Percentiles rank a stretch among this genome's conserved stretches.
These are phyloP conservation scores for Rhinoptilus africanus DNA, from an alignment of 2,113 vertebrate species.

Conservation along the genomic window DNA sequence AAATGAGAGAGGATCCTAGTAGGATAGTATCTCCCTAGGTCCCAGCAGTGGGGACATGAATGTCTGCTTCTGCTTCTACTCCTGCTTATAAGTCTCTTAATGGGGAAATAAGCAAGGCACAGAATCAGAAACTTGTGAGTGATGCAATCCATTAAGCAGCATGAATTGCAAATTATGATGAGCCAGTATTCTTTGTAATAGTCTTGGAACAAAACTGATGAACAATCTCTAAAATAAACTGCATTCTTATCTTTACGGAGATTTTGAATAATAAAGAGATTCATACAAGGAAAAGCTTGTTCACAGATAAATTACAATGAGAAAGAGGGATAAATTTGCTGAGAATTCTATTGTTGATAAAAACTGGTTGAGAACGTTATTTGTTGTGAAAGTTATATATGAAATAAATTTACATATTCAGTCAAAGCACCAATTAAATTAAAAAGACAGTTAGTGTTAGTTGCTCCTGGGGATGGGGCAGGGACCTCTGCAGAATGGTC, in stretches of 20 bases:
- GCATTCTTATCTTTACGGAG: not conserved
- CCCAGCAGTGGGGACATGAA: not conserved
- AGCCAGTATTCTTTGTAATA: not conserved
- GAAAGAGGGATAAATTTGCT: not conserved
- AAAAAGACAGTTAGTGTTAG: not conserved
- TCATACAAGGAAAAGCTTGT: not conserved
- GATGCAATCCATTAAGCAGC: not conserved
- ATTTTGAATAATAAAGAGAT: not conserved
- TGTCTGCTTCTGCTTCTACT: not conserved
- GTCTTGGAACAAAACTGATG: not conserved
- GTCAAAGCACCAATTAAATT: not conserved
- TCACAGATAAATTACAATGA: not conserved
- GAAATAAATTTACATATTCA: not conserved
- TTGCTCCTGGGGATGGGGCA: not conserved
- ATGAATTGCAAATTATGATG: not conserved
- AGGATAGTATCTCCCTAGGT: not conserved
- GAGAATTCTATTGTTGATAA: not conserved
- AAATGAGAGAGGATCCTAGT: not conserved
- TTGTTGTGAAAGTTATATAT: not conserved
- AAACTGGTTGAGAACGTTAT: not conserved
- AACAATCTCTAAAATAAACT: constrained; percentile 11
- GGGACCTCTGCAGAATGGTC: not conserved
- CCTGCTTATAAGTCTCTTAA: not conserved
- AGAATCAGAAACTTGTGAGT: not conserved
- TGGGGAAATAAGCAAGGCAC: not conserved